phyloP scores from a whole-genome alignment of 2,797 vertebrate species.

The Notamacropus eugenii region DNA sequence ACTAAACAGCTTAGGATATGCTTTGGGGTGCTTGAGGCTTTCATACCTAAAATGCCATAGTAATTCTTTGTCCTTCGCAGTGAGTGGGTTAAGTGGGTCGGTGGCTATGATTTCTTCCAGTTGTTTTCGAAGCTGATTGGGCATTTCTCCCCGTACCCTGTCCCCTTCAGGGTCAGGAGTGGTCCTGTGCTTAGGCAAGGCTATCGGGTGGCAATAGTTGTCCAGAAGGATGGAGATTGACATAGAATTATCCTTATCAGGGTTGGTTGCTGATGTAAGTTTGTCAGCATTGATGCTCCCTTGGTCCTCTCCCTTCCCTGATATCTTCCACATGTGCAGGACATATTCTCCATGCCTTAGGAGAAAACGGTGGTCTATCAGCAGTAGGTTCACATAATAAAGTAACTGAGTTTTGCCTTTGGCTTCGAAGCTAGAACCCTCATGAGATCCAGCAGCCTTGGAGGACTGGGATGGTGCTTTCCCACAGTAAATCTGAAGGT shows the following conservation, averaged over 20 bases:
- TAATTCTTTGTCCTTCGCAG: slow-evolving; percentile 97
- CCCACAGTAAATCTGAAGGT: slow-evolving; percentile 94
- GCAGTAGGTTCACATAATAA: slow-evolving; percentile 96
- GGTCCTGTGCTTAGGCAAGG: slow-evolving; percentile 93
- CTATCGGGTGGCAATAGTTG: slow-evolving; percentile 97
- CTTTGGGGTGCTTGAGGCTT: slow-evolving; percentile 95
- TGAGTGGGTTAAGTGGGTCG: slow-evolving; percentile 95
- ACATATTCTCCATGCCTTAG: slow-evolving; percentile 96
- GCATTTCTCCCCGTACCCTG: slow-evolving; percentile 94
- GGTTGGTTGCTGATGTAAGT: slow-evolving; percentile 98
- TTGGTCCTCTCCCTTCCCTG: slow-evolving; percentile 95
- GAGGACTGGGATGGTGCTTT: slow-evolving; percentile 88
- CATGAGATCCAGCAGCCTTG: slow-evolving; percentile 85
- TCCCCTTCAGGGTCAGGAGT: slow-evolving; percentile 86
- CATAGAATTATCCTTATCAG: slow-evolving; percentile 96
- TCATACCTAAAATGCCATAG: slow-evolving; percentile 98
- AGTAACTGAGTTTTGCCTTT: slow-evolving; percentile 93
- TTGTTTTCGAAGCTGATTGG: slow-evolving; percentile 96
- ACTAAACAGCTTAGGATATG: slow-evolving; percentile 96
- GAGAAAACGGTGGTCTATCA: slow-evolving; percentile 97
- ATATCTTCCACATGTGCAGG: slow-evolving; percentile 99
- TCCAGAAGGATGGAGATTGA: slow-evolving; percentile 94
- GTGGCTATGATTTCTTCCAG: slow-evolving; percentile 95
- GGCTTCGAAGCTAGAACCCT: slow-evolving; percentile 86
- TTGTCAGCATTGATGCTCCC: slow-evolving; percentile 98